Evolutionary conservation across 1,140 invertebrate species (phyloP).

Genomic region (Drosophila kepulauana): DNA sequence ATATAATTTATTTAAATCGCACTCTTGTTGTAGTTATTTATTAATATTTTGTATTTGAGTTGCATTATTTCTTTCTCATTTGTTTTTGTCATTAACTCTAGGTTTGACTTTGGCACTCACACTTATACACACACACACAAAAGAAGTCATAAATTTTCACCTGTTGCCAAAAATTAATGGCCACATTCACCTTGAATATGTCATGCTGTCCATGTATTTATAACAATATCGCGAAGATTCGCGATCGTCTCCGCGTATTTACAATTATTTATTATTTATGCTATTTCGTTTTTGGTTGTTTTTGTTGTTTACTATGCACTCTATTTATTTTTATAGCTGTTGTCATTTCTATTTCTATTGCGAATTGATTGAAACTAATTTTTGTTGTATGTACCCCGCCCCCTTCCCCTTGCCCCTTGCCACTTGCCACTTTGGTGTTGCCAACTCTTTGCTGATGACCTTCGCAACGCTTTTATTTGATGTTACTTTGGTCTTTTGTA

Average conservation of each 20-base stretch:
- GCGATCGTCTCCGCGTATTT: slow-evolving; percentile 16
- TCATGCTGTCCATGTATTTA: slow-evolving; percentile 36
- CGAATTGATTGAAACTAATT: slow-evolving; percentile 22
- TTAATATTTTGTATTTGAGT: slow-evolving; percentile 32
- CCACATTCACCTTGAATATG: slow-evolving; percentile 71
- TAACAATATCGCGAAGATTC: slow-evolving; percentile 32
- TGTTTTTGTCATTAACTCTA: slow-evolving; percentile 10
- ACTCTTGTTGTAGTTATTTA: slow-evolving; percentile 33
- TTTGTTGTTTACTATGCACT: slow-evolving; percentile 21
- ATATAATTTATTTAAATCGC: slow-evolving; percentile 52
- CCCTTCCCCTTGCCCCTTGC: neutral
- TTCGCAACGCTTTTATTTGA: slow-evolving; percentile 43
- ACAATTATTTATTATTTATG: slow-evolving; percentile 44
- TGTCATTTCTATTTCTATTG: slow-evolving; percentile 60
- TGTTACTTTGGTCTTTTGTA: slow-evolving; percentile 11
- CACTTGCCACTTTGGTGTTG: neutral
- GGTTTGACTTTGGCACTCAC: neutral
- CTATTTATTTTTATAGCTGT: slow-evolving; percentile 11
- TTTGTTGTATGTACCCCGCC: slow-evolving; percentile 10
- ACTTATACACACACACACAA: slow-evolving; percentile 1
- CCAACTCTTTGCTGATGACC: slow-evolving; percentile 36
- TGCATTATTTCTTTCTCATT: slow-evolving; percentile 17
- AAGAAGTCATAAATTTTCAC: slow-evolving; percentile 64
- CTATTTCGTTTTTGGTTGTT: too few species aligned
- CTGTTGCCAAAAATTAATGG: slow-evolving; percentile 70